These are phyloP conservation scores for Columbina picui DNA, from an alignment of 2,113 vertebrate genomes.

Conservation along the genomic window DNA sequence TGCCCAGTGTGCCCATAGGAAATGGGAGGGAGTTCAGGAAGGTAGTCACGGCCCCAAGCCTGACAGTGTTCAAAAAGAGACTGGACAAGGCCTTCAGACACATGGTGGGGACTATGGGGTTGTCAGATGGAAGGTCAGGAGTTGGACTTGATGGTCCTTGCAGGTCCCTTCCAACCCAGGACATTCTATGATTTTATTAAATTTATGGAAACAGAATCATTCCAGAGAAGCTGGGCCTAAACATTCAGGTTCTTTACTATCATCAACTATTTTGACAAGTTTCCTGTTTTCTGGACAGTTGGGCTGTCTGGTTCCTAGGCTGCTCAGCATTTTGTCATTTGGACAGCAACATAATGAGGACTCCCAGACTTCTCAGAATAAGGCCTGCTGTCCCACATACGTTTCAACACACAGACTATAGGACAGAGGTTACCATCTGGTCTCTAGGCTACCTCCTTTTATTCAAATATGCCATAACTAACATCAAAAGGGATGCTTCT, in stretches of 20 bases:
- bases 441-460: background rate
- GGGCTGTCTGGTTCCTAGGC: background rate
- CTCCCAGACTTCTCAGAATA: background rate
- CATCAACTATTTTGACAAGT: background rate
- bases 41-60: no score
- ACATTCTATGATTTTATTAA: no score
- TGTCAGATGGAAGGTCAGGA: no score
- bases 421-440: background rate
- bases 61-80: no score
- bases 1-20: background rate
- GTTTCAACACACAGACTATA: background rate
- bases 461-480: background rate
- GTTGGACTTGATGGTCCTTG: no score
- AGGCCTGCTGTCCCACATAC: background rate
- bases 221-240: background rate
- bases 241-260: background rate
- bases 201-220: background rate
- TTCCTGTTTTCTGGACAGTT: background rate
- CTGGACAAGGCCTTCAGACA: no score
- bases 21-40: background rate
- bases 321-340: background rate
- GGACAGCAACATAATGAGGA: background rate
- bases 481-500: background rate
- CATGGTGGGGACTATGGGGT: no score
- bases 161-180: no score